Evolutionary conservation across 2,797 vertebrate species (phyloP), one percentile per base, ranked within the genome.

Genomic region (Sciaenops ocellatus): DNA sequence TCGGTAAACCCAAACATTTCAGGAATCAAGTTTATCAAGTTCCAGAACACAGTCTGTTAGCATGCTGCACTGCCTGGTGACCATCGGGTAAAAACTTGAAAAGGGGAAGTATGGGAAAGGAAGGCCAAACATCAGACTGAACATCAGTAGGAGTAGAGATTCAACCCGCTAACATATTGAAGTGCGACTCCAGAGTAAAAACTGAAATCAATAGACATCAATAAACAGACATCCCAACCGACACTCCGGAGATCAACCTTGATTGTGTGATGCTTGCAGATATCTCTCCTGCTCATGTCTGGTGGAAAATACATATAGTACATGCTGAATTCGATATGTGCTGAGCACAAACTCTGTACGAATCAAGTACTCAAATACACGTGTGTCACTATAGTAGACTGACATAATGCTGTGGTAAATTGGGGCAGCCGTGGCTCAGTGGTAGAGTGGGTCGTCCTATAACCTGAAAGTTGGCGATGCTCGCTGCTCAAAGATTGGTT

Each of bases 101-200:
- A 67, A 6, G 9, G 12, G 9, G 24, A 30, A 22, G 26, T 6
- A 47, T n/a, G 46, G 9, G 60, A 52, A 69, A 30, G 67, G 34
- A 67, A 5, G 59, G 30, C 4, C 20, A 59, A 63, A 79, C 16
- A 12, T 68, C 8, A 46, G 26, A 30, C 10, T 30, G 0, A 66
- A 56, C 22, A 50, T 71, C 34, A 69, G 34, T 10, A 20, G 18
- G 22, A 46, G 30, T 4, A 18, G 34, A 20, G 26, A n/a, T 68
- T 52, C 34, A 62, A 46, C 10, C 55, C 11, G 46, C 34, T 47
- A 41, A 69, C 2, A 0, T 3, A 10, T 6, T 24, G 41, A 46
- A 22, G 16, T 28, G 5, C 15, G 46, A 41, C 51, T 75, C 41
- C 50, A 57, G 8, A 82, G 65, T 63, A 18, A 67, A 62, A 79